Base-by-base conservation (phyloP, 2,888 invertebrate genomes). In the Portevinia maculata region DNA sequence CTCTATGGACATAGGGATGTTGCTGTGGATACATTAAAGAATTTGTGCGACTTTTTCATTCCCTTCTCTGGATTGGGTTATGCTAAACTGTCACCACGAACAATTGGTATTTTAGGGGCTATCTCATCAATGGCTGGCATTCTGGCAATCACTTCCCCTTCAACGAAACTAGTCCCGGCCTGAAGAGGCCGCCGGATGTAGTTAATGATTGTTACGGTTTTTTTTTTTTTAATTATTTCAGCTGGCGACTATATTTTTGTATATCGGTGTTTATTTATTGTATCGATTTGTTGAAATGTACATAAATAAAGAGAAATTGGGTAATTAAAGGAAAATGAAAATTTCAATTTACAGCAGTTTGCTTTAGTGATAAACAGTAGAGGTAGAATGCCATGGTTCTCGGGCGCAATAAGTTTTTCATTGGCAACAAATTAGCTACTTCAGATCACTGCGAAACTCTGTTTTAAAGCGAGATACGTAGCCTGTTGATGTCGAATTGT, bases 31-130 rank as follows among this genome's bases (percentile, higher is more conserved):
- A 94, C 95, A 0, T 87, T 96, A 4, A 97, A 97, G 89, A 98
- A 98, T 91, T 91, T 93, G 7, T 96, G 96, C 91, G 98, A 98
- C 90, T 90, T 98, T 69, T 95, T 97, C 86, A 95, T 98, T 88
- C 98, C 98, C 0, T 90, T 98, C 81, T 94, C 95, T 71, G 94
- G 95, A 5, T 91, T 98, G 85, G 97, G 96, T 0, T 94, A 95
- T 88, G 93, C 95, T 0, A 95, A 94, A 86, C 89, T 97, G 8
- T 95, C 95, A 78, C 95, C 97, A 0, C 94, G 95, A 75, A 92
- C 94, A 19, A 92, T 97, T 67, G 98, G 98, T 0, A 86, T 94
- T 6, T 90, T 97, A 15, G 98, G 98, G 3, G 93, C 95, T 0
- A 88, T 97, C 62, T 97, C 97, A 2, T 97, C 98, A 0, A 78